A percentile compares a stretch with the other conserved stretches of the same genome.
These are phyloP conservation scores for Drosophila maculinotata DNA, from an alignment of 2,888 invertebrate species.

Conservation along the genomic window DNA sequence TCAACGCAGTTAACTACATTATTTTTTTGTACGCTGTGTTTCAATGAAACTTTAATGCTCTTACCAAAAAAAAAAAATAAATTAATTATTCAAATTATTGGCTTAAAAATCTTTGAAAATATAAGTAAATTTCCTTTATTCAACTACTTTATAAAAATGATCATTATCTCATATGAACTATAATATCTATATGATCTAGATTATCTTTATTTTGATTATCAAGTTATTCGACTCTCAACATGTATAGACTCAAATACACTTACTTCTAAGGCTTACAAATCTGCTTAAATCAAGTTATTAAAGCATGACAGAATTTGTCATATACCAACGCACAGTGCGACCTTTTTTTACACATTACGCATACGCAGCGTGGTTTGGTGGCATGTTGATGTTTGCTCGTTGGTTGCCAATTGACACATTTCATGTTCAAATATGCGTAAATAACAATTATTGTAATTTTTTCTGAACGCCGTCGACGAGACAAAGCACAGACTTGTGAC, in stretches of 20 bases:
- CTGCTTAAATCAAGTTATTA: constrained; percentile 47
- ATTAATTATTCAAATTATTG: neutral
- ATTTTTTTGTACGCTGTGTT: neutral
- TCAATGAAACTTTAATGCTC: constrained; percentile 21
- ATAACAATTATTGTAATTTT: constrained; percentile 77
- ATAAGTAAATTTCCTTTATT: too few relatives aligned
- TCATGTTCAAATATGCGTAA: constrained; percentile 78
- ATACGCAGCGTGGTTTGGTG: constrained; percentile 50
- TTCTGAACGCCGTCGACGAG: constrained; percentile 41
- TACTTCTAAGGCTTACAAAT: constrained; percentile 15
- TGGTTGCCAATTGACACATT: constrained; percentile 71
- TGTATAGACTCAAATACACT: neutral
- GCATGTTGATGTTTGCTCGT: constrained; percentile 46
- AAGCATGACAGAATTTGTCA: constrained; percentile 57
- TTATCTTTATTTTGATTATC: too few relatives aligned
- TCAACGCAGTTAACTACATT: constrained; percentile 19
- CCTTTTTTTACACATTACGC: constrained; percentile 65
- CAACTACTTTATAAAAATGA: too few relatives aligned
- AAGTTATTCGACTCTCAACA: neutral
- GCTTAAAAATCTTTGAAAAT: too few relatives aligned
- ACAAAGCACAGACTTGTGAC: constrained; percentile 68
- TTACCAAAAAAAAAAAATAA: neutral
- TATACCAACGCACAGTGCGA: constrained; percentile 27
- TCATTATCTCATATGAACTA: too few relatives aligned
- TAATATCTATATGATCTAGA: too few relatives aligned